Evolutionary conservation across 2,888 invertebrate species (phyloP), one percentile per base, ranked within the genome.

Genomic region (Bruchidius siliquastri): DNA sequence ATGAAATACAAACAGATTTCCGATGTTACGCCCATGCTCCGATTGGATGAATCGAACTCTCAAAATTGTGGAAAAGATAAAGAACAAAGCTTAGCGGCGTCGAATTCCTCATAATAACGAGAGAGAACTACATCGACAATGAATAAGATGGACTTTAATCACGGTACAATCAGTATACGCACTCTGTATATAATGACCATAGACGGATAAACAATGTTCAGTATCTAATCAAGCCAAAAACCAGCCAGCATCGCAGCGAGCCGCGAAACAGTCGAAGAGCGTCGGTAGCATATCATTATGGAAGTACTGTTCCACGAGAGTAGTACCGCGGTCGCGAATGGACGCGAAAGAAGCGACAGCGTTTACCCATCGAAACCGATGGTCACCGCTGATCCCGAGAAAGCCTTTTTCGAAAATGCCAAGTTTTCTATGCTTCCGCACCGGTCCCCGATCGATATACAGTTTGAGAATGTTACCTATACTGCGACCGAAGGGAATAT

Each of bases 401-500:
- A 49, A 68, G 22, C 68, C 3, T 68, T 68, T 13, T 21, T 68
- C 18, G 22, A 68, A 68, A 22, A 68, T 68, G 68, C 22, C 68
- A 68, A 68, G 13, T 68, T 68, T 68, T 21, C 68, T 22, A 68
- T 68, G 68, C 68, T 68, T 21, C 73, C 68, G 0, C 21, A 21
- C 0, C 69, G 22, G n/a, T 71, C 75, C 21, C 72, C 84, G 0
- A 80, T 94, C 66, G 93, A 94, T 82, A 90, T 95, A 76, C 89
- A 90, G 78, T 95, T 95, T 85, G 91, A 92, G 75, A 91, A 94
- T 82, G 89, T 95, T 77, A 90, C 90, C 0, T 93, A 92, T 82
- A 92, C 90, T 0, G 94, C 94, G 21, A 90, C 90, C 67, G 87
- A 93, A 74, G 94, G 94, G 78, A 93, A 73, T 21, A 66, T 81